Evolutionary conservation across 2,888 invertebrate species (phyloP).

Genomic region (Pseudoips prasinana): DNA sequence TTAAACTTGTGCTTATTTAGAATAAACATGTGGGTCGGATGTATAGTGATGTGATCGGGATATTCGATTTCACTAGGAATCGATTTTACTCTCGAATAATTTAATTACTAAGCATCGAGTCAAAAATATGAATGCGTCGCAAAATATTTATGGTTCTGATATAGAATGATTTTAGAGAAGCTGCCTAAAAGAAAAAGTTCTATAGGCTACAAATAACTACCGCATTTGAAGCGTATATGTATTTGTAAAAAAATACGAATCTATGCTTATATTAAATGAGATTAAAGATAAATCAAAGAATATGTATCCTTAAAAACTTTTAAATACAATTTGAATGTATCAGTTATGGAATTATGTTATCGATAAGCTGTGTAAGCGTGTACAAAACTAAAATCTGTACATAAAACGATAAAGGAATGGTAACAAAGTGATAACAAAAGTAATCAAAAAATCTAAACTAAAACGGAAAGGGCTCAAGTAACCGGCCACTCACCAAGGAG

Average conservation of each 20-base stretch:
- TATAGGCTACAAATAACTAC: slow-evolving; percentile 20
- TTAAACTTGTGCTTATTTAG: slow-evolving; percentile 28
- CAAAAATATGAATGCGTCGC: slow-evolving; percentile 29
- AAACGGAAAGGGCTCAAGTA: slow-evolving; percentile 41
- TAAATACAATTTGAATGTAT: slow-evolving; percentile 22
- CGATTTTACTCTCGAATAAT: slow-evolving; percentile 12
- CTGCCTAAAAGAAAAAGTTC: slow-evolving; percentile 18
- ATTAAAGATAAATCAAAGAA: slow-evolving; percentile 12
- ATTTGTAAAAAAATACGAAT: slow-evolving; percentile 21
- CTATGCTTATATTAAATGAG: slow-evolving; percentile 14
- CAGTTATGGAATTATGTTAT: slow-evolving; percentile 5
- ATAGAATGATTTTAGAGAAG: slow-evolving; percentile 28
- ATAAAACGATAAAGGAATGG: slow-evolving; percentile 27
- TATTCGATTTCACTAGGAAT: slow-evolving; percentile 8
- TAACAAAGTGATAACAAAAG: slow-evolving; percentile 36
- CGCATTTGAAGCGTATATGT: slow-evolving; percentile 19
- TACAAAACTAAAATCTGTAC: slow-evolving; percentile 38
- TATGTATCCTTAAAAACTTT: slow-evolving; percentile 19
- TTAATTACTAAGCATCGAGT: slow-evolving; percentile 21
- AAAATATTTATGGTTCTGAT: slow-evolving; percentile 29
- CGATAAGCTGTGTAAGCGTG: slow-evolving; percentile 63
- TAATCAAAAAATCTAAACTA: slow-evolving; percentile 47
- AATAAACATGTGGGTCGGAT: slow-evolving; percentile 15
- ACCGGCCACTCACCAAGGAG: slow-evolving; percentile 77
- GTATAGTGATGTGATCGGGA: slow-evolving; percentile 16